Base-by-base conservation (phyloP, 64 coral and sea anemone species). In the Stichodactyla helianthus region DNA sequence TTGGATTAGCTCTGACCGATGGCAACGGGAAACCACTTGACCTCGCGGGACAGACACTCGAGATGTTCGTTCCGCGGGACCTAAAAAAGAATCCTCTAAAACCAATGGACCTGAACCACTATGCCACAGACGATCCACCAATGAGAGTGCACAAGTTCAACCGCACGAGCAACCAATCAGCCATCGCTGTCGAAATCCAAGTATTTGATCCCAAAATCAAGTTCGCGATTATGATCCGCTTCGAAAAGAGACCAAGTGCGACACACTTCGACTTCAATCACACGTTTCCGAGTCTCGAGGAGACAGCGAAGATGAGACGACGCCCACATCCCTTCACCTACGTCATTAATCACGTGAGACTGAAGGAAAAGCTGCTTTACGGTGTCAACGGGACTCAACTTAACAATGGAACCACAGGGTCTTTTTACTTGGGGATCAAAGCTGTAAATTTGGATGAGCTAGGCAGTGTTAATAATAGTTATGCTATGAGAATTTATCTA, bases 61-160 rank as follows among this genome's bases (percentile, higher is more conserved):
- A 97, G 89, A 97, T 97, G 94, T 97, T 85, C 81, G 94, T 97
- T 13, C 94, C 94, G 22, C 91, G 94, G 44, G 89, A 97, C 63
- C 86, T 89, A 16, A 93, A 93, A 87, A 93, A 93, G 88, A 97
- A 97, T 52, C 94, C 94, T 26, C 64, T 93, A 13, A 97, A 97
- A 76, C 85, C 91, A 11, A 87, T 97, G 88, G 94, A 97, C 11
- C 55, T 97, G 17, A 97, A 97, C 82, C 85, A 93, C 52, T 97
- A 77, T 51, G 84, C 31, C 22, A 80, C 88, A 11, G 91, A 82
- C 18, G 94, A 97, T 76, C 94, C 94, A 13, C 88, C 91, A 5
- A 97, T 97, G 94, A 87, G 94, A 50, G 91, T 97, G 6, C 94
- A 97, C 79, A 97, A 93, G 50, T 97, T 97, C 85, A 97, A 97